Evolutionary conservation across 2,797 vertebrate species (phyloP), one percentile per base, ranked within the genome.

Genomic region (Syngnathus rostellatus): DNA sequence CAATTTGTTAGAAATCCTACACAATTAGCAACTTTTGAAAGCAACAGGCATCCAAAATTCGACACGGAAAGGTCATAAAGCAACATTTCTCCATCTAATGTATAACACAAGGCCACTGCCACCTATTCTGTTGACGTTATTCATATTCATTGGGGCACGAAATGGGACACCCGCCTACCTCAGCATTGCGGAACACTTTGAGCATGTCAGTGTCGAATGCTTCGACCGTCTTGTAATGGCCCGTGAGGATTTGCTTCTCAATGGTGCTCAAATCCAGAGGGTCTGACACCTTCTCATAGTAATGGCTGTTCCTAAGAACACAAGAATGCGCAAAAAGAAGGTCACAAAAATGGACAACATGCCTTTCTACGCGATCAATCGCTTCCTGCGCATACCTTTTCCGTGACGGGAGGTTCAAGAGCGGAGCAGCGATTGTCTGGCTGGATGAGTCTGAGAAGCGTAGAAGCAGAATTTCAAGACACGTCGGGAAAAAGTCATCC

Each of bases 141-240:
- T 60, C 68, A 66, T 5, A 21, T 58, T 53, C 63, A 64, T n/a
- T 45, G 40, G 10, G 54, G 23, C n/a, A 54, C 61, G 11, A 41
- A 66, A 65, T 21, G 46, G 23, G 43, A 68, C 46, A 65, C 78
- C 77, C 82, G 91, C 93, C 87, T 94, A 96, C 94, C 94, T 98
- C 95, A 11, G 95, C 94, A 1, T 98, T 98, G 70, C 95, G 91
- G 82, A 98, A 98, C 69, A 98, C 95, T 88, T 97, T 98, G 68
- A 98, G 92, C 96, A 98, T 98, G 86, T 98, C 95, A 0, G 94
- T 89, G 77, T 98, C 95, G 38, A 98, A 98, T 31, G 94, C 92
- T 80, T 98, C 95, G 50, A 96, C 95, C 0, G 95, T 98, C 87
- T 97, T 97, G 72, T 98, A 98, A 73, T 95, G 93, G 51, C 97